phyloP scores from a whole-genome alignment of 2,113 vertebrate genomes.

The Brachirus orientalis region DNA sequence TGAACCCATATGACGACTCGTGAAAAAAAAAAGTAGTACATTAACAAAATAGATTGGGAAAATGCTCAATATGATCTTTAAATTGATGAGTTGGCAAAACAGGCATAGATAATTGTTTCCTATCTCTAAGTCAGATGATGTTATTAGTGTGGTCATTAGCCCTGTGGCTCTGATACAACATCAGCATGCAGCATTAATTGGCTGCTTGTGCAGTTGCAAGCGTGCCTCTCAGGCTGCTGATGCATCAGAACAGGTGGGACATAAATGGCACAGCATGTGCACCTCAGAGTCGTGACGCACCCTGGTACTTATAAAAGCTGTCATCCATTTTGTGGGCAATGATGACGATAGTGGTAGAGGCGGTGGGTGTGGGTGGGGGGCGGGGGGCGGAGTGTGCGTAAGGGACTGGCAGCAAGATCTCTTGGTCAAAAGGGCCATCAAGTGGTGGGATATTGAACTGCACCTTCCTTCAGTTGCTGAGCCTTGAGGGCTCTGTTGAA shows the following conservation, averaged over 20 bases:
- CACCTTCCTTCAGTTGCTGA: conserved; percentile 12
- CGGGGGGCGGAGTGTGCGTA: conserved; percentile 15
- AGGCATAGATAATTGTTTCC: conserved; percentile 40
- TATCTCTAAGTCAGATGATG: conserved; percentile 28
- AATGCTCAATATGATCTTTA: conserved; percentile 19
- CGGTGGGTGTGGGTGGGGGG: conserved; percentile 1
- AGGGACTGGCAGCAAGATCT: conserved; percentile 40
- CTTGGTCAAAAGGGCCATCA: conserved; percentile 78
- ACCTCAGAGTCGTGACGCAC: conserved; percentile 81
- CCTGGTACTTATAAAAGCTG: conserved; percentile 81
- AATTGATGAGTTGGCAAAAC: conserved; percentile 34
- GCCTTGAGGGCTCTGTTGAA: conserved; percentile 19
- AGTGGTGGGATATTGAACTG: conserved; percentile 68
- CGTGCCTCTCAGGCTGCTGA: conserved; percentile 71
- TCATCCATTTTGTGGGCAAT: conserved; percentile 85
- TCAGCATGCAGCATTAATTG: conserved; percentile 40
- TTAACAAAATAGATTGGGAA: background rate
- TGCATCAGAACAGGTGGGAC: conserved; percentile 80
- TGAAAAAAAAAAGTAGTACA: conserved; percentile 22
- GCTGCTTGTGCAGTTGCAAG: conserved; percentile 38
- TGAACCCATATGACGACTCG: background rate
- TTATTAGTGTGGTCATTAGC: conserved; percentile 33
- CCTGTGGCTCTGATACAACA: conserved; percentile 46
- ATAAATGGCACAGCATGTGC: conserved; percentile 80
- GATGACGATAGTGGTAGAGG: conserved; percentile 69